These are phyloP conservation scores for Candidula unifasciata DNA, from an alignment of 2,888 invertebrate species.

Conservation along the genomic window DNA sequence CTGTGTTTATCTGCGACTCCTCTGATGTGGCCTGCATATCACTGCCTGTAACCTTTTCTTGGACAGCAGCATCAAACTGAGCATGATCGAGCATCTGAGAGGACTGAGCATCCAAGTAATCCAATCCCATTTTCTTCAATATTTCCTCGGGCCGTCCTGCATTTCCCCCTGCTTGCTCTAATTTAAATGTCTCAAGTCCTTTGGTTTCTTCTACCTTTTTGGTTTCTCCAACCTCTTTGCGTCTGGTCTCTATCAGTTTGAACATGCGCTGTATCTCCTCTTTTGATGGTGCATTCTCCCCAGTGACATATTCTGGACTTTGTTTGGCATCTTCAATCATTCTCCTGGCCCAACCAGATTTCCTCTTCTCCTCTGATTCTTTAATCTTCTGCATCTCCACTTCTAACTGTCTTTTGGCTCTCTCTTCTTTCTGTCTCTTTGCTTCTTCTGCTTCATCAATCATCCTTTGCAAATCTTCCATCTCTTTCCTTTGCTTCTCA, in stretches of 20 bases:
- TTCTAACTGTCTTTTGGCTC: slow-evolving; percentile 20
- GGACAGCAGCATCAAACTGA: too few species aligned
- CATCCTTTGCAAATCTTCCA: slow-evolving; percentile 37
- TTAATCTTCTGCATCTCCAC: slow-evolving; percentile 28
- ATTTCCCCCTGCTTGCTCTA: not conserved
- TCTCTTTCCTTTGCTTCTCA: slow-evolving; percentile 38
- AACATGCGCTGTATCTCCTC: slow-evolving; percentile 27
- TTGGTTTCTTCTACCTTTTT: slow-evolving; percentile 18
- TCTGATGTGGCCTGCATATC: not conserved
- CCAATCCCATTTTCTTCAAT: not conserved
- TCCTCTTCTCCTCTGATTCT: slow-evolving; percentile 24
- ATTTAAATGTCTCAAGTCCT: not conserved
- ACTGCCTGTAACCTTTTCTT: not conserved
- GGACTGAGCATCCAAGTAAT: not conserved
- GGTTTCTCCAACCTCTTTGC: slow-evolving; percentile 18
- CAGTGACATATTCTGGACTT: not conserved
- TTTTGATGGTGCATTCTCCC: not conserved
- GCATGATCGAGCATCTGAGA: too few species aligned
- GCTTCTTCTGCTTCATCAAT: slow-evolving; percentile 41
- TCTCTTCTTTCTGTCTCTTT: slow-evolving; percentile 37
- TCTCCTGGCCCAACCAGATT: slow-evolving; percentile 24
- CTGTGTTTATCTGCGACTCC: not conserved
- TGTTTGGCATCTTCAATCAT: slow-evolving; percentile 38
- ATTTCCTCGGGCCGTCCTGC: not conserved
- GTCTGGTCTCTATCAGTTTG: not conserved